Conservation (phyloP, 1,140 invertebrate species). For the Macrosteles quadrilineatus region DNA sequence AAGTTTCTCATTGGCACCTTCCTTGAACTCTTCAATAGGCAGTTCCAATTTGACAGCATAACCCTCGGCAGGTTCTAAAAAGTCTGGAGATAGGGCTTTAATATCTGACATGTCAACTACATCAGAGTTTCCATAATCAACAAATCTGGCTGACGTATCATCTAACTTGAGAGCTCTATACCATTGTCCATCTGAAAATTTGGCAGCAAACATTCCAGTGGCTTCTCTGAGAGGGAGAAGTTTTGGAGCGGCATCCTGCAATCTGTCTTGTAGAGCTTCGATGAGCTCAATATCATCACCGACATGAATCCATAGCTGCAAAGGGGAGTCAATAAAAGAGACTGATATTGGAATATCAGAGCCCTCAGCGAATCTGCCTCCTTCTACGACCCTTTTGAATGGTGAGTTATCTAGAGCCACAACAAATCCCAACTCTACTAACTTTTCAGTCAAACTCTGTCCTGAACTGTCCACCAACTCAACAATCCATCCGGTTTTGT, state of each 20-base stretch:
- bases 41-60: constrained; percentile 65
- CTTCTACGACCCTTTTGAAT: constrained; percentile 25
- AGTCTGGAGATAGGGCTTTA: constrained; percentile 57
- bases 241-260: constrained; percentile 56
- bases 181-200: constrained; percentile 74
- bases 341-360: constrained; percentile 44
- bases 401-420: constrained; percentile 13
- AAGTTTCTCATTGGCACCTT: constrained; percentile 60
- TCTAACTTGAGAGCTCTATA: constrained; percentile 56
- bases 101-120: constrained; percentile 58
- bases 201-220: constrained; percentile 68
- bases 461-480: constrained; percentile 23
- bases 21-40: constrained; percentile 67
- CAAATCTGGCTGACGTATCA: constrained; percentile 66
- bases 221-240: constrained; percentile 54
- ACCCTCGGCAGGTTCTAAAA: constrained; percentile 50
- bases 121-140: constrained; percentile 82
- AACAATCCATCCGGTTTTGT: constrained; percentile 43
- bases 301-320: constrained; percentile 49
- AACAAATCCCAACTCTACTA: constrained; percentile 19
- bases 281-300: constrained; percentile 39
- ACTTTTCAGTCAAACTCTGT: constrained; percentile 19
- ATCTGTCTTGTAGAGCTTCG: constrained; percentile 52
- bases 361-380: constrained; percentile 40
- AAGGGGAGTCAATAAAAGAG: constrained; percentile 47